These are phyloP conservation scores for Dicaeum eximium DNA, from an alignment of 2,113 vertebrate species.

Conservation along the genomic window DNA sequence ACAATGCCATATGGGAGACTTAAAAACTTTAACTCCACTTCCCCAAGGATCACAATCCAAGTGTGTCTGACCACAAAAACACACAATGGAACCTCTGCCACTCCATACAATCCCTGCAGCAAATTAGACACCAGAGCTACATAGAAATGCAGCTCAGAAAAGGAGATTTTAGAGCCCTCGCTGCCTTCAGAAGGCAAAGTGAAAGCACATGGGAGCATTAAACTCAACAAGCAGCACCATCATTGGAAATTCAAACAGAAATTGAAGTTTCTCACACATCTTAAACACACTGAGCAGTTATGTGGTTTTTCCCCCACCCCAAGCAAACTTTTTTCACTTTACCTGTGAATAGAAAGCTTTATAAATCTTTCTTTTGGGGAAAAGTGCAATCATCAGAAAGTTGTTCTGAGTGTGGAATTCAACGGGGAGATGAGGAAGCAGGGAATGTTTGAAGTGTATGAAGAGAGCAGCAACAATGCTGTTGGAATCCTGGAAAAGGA, in stretches of 20 bases:
- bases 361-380: constrained; percentile 86
- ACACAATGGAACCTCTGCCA: constrained; percentile 42
- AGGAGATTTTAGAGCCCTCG: neutral
- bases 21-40: neutral
- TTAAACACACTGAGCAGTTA: neutral
- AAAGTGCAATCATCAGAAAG: constrained; percentile 84
- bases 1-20: neutral
- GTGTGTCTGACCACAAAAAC: constrained; percentile 20
- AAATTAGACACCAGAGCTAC: neutral
- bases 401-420: constrained; percentile 78
- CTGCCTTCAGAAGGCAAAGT: neutral
- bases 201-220: neutral
- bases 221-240: neutral
- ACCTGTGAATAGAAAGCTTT: constrained; percentile 91
- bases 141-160: neutral
- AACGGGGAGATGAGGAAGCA: constrained; percentile 85
- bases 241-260: neutral
- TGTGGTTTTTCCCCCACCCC: neutral
- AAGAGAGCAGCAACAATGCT: constrained; percentile 81
- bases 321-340: neutral
- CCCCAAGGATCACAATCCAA: neutral
- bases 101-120: neutral
- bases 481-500: constrained; percentile 78
- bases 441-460: constrained; percentile 78
- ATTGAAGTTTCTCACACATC: neutral